phyloP scores from a whole-genome alignment of 2,888 invertebrate genomes.

The Iselma pallidipennis region DNA sequence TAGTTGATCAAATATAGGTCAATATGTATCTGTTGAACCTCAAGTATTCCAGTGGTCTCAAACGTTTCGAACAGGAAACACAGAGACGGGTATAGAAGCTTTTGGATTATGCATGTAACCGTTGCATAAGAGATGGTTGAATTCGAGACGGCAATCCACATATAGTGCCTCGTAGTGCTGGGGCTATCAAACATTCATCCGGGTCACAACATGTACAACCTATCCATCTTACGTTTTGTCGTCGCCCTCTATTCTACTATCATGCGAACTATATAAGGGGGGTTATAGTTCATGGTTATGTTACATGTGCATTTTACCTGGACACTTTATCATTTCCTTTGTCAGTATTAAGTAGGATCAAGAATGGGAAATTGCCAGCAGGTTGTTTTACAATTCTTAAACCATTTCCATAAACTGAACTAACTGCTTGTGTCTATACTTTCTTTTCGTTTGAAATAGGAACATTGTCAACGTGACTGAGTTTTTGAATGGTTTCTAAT shows the following conservation, averaged over 20 bases:
- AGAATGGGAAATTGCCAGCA: background rate
- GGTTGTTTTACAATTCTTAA: background rate
- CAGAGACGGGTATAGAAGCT: slow-evolving; percentile 34
- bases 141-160: slow-evolving; percentile 48
- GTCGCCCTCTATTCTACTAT: slow-evolving; percentile 34
- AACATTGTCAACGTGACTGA: background rate
- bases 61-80: slow-evolving; percentile 18
- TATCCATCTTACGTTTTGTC: slow-evolving; percentile 49
- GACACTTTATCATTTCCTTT: slow-evolving; percentile 18
- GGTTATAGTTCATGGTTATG: slow-evolving; percentile 23
- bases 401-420: background rate
- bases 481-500: no score
- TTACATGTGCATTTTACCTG: slow-evolving; percentile 19
- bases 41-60: slow-evolving; percentile 15
- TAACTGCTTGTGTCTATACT: background rate
- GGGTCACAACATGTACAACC: slow-evolving; percentile 47
- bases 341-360: slow-evolving; percentile 17
- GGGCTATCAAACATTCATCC: slow-evolving; percentile 51
- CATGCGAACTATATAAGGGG: slow-evolving; percentile 21
- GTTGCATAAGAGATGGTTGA: slow-evolving; percentile 48
- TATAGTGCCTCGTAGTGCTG: slow-evolving; percentile 41
- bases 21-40: background rate
- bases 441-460: no score
- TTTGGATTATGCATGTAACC: slow-evolving; percentile 48
- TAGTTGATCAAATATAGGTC: no score